Base-by-base conservation (phyloP, 2,888 invertebrate species). In the Aspidiotus destructor region DNA sequence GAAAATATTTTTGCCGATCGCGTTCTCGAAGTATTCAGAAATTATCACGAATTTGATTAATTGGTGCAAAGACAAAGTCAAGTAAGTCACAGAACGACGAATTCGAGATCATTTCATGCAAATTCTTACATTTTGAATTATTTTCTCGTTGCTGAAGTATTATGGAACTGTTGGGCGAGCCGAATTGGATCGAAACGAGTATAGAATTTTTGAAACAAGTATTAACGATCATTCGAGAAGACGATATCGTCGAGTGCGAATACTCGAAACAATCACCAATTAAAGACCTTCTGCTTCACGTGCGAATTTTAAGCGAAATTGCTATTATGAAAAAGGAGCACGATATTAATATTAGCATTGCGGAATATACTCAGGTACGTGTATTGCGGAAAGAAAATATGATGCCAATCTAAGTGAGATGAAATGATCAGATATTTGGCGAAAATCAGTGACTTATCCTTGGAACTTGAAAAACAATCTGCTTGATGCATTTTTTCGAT, bases 1-100 rank as follows among this genome's bases (percentile, higher is more conserved):
- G 7, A 73, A 73, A 16, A 74, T 77, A 71, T 76, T 77, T 57
- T 71, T 78, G 60, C 77, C 77, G 0, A 74, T 74, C 13, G 70
- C 76, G 41, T 70, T 76, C 8, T 73, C 74, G 5, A 64, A 74
- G 8, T 68, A 74, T 42, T 77, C 78, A 1, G 72, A 73, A n/a
- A 72, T 72, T 40, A 69, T 76, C 13, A 60, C 74, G 15, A 72
- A 74, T 54, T 73, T 78, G 41, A 72, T 70, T 9, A 42, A 10
- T 42, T 70, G 70, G 70, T 70, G 61, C 44, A 64, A 65, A 53
- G 61, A 61, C 28, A 70, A 70, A 65, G 44, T 70, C 11, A 61
- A 55, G 70, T 70, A 41, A 61, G 70, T 9, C 9, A 5, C 1
- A 28, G 28, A 28, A 28, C 28, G 28, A 28, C 28, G 28, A 28